phyloP scores from a whole-genome alignment of 2,888 invertebrate genomes.

The Camptogramma bilineatum region DNA sequence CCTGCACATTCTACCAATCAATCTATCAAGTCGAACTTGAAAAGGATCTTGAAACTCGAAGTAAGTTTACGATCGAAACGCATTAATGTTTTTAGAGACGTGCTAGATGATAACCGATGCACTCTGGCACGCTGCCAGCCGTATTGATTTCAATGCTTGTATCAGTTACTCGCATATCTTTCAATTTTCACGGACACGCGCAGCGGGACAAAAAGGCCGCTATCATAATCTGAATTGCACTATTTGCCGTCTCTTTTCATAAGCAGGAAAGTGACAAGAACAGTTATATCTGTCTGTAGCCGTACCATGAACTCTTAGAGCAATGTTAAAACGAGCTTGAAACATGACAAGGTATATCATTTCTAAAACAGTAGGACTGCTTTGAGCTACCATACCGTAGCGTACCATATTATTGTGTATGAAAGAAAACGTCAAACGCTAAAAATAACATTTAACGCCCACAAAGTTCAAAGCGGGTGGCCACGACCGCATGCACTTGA shows the following conservation, averaged over 20 bases:
- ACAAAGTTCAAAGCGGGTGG: slow-evolving; percentile 6
- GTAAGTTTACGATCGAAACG: not conserved
- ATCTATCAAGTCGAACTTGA: not conserved
- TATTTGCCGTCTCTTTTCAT: no score
- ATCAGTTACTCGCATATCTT: not conserved
- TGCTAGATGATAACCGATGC: not conserved
- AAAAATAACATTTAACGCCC: slow-evolving; percentile 11
- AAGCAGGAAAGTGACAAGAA: no score
- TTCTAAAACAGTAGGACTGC: no score
- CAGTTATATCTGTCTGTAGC: no score
- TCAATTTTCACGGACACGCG: not conserved
- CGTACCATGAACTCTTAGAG: no score
- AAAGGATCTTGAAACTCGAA: not conserved
- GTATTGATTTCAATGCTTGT: not conserved
- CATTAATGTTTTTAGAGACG: not conserved
- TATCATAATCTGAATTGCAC: no score
- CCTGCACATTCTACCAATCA: not conserved
- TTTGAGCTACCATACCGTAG: no score
- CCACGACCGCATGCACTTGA: slow-evolving; percentile 8
- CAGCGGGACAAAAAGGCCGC: no score
- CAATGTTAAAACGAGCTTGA: no score
- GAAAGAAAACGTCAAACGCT: not conserved
- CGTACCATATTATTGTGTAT: not conserved
- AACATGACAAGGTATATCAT: no score
- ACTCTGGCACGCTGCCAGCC: not conserved